Conservation (phyloP, 1,140 invertebrate genomes). For the Drosophila jambulina region DNA sequence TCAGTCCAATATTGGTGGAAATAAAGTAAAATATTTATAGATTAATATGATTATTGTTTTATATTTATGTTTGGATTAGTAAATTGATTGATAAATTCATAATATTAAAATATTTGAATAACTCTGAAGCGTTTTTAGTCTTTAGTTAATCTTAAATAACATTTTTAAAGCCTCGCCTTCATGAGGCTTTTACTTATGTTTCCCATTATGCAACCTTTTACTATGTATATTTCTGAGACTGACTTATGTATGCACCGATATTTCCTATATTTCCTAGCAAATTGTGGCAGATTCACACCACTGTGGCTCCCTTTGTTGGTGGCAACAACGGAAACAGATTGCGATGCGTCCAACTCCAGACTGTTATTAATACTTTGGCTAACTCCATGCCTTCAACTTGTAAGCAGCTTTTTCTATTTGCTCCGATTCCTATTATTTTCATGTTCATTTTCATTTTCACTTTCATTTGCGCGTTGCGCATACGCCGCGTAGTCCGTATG, state of each 20-base stretch:
- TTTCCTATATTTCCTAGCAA: neutral
- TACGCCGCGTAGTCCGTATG: constrained; percentile 33
- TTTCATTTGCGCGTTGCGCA: constrained; percentile 38
- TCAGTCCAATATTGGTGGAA: neutral
- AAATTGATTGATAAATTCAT: neutral
- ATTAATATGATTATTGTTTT: neutral
- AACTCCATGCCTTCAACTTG: constrained; percentile 23
- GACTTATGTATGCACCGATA: neutral
- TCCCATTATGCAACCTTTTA: neutral
- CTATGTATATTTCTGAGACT: neutral
- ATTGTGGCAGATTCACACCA: neutral
- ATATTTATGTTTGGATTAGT: neutral
- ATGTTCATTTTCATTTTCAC: constrained; percentile 11
- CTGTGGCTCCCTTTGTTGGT: constrained; percentile 6
- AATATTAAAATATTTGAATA: neutral
- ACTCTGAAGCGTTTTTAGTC: neutral
- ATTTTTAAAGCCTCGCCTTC: neutral
- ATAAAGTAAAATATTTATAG: neutral
- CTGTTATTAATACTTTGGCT: constrained; percentile 43
- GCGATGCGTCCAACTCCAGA: constrained; percentile 29
- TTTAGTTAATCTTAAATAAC: neutral
- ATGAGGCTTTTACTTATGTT: neutral
- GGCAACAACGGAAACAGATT: constrained; percentile 38
- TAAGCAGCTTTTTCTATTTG: constrained; percentile 16
- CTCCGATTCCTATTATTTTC: too few species aligned